Conservation (phyloP, 2,113 vertebrate genomes). For the Halichoeres trimaculatus region DNA sequence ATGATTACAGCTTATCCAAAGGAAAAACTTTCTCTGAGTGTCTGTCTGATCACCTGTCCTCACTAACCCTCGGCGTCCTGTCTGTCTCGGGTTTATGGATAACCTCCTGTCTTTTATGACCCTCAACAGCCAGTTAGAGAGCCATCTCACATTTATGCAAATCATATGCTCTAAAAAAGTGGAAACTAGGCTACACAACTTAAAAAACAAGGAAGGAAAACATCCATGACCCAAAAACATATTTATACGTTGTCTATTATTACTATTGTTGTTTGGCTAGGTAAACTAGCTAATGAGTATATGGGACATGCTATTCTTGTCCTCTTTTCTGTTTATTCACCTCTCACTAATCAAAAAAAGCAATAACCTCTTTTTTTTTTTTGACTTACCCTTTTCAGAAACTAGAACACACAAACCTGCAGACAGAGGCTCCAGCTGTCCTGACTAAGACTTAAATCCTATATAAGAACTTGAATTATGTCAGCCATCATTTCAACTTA, state of each 20-base stretch:
- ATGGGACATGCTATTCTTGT: too few relatives aligned
- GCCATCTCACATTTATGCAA: constrained; percentile 15
- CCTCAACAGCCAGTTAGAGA: constrained; percentile 24
- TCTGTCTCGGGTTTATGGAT: constrained; percentile 31
- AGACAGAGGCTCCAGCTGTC: too few relatives aligned
- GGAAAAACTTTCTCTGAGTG: not conserved
- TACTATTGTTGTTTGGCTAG: too few relatives aligned
- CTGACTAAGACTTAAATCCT: too few relatives aligned
- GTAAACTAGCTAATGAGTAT: not conserved
- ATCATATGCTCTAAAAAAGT: constrained; percentile 29
- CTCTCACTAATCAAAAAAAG: too few relatives aligned
- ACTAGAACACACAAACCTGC: too few relatives aligned
- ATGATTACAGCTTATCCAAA: constrained; percentile 64
- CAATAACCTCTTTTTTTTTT: too few relatives aligned
- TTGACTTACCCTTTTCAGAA: too few relatives aligned
- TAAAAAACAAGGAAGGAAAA: constrained; percentile 21
- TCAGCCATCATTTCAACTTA: too few relatives aligned
- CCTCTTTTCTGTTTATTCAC: too few relatives aligned
- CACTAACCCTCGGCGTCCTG: rapidly evolving
- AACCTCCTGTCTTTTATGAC: constrained; percentile 44
- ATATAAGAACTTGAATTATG: too few relatives aligned
- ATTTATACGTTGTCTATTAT: not conserved
- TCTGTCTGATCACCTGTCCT: not conserved
- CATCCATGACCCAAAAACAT: not conserved
- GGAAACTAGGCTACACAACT: not conserved